Evolutionary conservation across 2,888 invertebrate genomes (phyloP).

Genomic region (Atherix ibis): DNA sequence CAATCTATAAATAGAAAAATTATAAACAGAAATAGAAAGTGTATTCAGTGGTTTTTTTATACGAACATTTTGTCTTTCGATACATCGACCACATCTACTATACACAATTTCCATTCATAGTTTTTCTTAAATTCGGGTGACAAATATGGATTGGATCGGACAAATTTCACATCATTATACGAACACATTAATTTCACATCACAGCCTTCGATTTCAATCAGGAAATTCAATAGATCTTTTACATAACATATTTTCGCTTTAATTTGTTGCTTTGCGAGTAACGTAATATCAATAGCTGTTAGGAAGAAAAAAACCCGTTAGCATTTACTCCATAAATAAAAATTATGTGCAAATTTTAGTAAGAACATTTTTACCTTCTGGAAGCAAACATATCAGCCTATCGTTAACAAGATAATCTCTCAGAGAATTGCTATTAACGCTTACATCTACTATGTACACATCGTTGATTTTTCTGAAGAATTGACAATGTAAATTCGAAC

Average conservation of each 20-base stretch:
- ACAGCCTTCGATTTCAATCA: slow-evolving; percentile 26
- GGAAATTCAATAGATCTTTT: slow-evolving; percentile 26
- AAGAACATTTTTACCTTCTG: not conserved
- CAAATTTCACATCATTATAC: slow-evolving; percentile 27
- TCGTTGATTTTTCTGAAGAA: slow-evolving; percentile 19
- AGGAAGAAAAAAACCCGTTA: not conserved
- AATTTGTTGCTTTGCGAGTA: slow-evolving; percentile 28
- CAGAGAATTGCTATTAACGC: slow-evolving; percentile 23
- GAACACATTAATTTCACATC: slow-evolving; percentile 26
- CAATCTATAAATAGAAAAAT: slow-evolving; percentile 36
- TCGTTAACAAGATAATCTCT: slow-evolving; percentile 21
- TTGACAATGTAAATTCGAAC: slow-evolving; percentile 23
- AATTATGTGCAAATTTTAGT: not conserved
- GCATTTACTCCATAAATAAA: no score
- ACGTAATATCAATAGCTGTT: slow-evolving; percentile 22
- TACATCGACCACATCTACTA: slow-evolving; percentile 25
- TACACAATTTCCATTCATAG: slow-evolving; percentile 32
- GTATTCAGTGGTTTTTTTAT: not conserved
- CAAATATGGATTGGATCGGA: slow-evolving; percentile 25
- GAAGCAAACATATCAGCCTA: slow-evolving; percentile 14
- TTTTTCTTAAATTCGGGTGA: slow-evolving; percentile 34
- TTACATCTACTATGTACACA: slow-evolving; percentile 23
- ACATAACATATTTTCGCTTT: slow-evolving; percentile 24
- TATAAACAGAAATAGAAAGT: not conserved
- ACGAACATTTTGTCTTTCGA: slow-evolving; percentile 31